Evolutionary conservation across 2,888 invertebrate genomes (phyloP), one percentile per base, ranked within the genome.

Genomic region (Hypena proboscidalis): DNA sequence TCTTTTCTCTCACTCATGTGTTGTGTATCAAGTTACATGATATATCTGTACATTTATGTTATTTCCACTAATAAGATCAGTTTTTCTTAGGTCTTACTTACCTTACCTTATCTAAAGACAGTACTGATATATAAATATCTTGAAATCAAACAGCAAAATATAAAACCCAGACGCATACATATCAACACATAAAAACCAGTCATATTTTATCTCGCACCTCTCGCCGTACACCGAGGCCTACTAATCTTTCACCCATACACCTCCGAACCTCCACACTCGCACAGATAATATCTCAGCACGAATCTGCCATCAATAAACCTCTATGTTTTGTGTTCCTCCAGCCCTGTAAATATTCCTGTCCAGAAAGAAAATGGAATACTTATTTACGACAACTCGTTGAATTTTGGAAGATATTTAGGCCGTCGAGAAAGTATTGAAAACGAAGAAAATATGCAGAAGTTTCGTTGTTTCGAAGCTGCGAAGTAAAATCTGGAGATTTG

Each of bases 301-400:
- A 38, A 44, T 20, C 54, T 32, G 27, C 37, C 58, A 50, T 57
- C 49, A 49, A 31, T 50, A 50, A 41, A 38, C 43, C 19, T 38
- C 22, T 8, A 34, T 41, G 31, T 36, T 27, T 54, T 47, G 30
- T 49, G 44, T 57, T 41, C 54, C 19, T 33, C 20, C 11, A 32
- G 9, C 10, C 37, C 34, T 34, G 45, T 41, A 45, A 60, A 59
- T 34, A 55, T 36, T 23, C 27, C 29, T 25, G 37, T 44, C 43
- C 20, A 9, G 17, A 34, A 36, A 9, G 43, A 39, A 48, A 60
- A 51, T 58, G 36, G 45, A 48, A 46, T 48, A 42, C 25, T 46
- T 52, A 59, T 63, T 63, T 63, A 63, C 43, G 51, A 50, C 29
- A 37, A 22, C 8, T 27, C 34, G 29, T 6, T 17, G 21, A 32